A percentile compares a stretch with the other conserved stretches of the same genome.
Evolutionary conservation across 2,888 invertebrate species (phyloP).

Genomic region (Blera fallax): DNA sequence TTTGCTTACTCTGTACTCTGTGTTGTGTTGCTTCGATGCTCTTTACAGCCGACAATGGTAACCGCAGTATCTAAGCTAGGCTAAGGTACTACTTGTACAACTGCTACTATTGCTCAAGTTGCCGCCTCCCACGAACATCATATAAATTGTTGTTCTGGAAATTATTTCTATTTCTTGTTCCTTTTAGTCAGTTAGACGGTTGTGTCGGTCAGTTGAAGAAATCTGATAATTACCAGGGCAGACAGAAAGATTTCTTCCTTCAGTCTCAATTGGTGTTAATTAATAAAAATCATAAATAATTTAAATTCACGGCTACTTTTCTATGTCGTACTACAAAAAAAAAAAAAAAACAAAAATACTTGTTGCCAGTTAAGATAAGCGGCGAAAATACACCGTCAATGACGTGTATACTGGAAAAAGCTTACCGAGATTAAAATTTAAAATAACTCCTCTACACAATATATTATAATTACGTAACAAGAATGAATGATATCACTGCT

Average conservation of each 20-base stretch:
- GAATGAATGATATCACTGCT: slow-evolving; percentile 49
- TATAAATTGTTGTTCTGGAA: slow-evolving; percentile 47
- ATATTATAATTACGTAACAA: slow-evolving; percentile 36
- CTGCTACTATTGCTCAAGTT: slow-evolving; percentile 33
- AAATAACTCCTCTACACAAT: not conserved
- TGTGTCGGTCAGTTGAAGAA: slow-evolving; percentile 27
- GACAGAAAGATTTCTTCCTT: slow-evolving; percentile 69
- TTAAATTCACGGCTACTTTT: slow-evolving; percentile 61
- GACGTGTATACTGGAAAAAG: slow-evolving; percentile 18
- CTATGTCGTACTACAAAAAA: not conserved
- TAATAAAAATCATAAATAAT: slow-evolving; percentile 70
- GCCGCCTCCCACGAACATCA: slow-evolving; percentile 63
- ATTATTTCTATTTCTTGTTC: slow-evolving; percentile 14
- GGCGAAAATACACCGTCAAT: slow-evolving; percentile 9
- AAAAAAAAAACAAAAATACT: not conserved
- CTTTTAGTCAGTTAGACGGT: slow-evolving; percentile 25
- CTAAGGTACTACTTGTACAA: slow-evolving; percentile 25
- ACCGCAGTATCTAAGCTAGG: slow-evolving; percentile 28
- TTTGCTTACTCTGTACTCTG: slow-evolving; percentile 31
- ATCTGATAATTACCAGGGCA: slow-evolving; percentile 71
- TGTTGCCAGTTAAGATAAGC: slow-evolving; percentile 52
- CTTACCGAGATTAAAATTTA: slow-evolving; percentile 35
- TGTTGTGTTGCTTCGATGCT: slow-evolving; percentile 8
- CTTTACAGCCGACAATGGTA: slow-evolving; percentile 59
- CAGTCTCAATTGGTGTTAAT: slow-evolving; percentile 70